Evolutionary conservation across 1,140 invertebrate species (phyloP).

Genomic region (Penaeus japonicus): DNA sequence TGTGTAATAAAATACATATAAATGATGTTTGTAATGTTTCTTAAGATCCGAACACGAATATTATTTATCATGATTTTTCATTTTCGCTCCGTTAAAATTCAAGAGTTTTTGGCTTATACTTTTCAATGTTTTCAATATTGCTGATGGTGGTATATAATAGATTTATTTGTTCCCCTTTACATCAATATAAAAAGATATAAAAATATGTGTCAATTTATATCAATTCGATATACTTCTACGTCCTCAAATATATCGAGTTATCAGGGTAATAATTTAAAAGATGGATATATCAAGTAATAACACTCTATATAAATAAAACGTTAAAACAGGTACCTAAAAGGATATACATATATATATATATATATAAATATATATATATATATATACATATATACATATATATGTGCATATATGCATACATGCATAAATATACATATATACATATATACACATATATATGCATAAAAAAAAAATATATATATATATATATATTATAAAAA

Average conservation of each 20-base stretch:
- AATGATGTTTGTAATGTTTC: not conserved
- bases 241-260: not conserved
- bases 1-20: not conserved
- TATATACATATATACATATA: constrained; percentile 22
- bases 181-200: not conserved
- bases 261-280: too few species aligned
- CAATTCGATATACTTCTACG: not conserved
- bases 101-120: too few species aligned
- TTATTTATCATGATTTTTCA: too few species aligned
- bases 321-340: not conserved
- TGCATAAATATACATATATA: constrained; percentile 11
- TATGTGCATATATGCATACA: constrained; percentile 10
- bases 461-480: not conserved
- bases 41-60: too few species aligned
- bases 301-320: too few species aligned
- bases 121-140: too few species aligned
- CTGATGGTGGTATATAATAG: not conserved
- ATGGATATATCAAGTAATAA: too few species aligned
- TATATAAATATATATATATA: constrained; percentile 36
- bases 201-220: not conserved
- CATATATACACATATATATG: too few species aligned
- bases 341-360: constrained; percentile 27
- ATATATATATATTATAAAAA: not conserved
- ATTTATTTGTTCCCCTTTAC: not conserved
- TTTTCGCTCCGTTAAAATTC: too few species aligned